Conservation (phyloP, 2,888 invertebrate genomes). For the Griposia aprilina region DNA sequence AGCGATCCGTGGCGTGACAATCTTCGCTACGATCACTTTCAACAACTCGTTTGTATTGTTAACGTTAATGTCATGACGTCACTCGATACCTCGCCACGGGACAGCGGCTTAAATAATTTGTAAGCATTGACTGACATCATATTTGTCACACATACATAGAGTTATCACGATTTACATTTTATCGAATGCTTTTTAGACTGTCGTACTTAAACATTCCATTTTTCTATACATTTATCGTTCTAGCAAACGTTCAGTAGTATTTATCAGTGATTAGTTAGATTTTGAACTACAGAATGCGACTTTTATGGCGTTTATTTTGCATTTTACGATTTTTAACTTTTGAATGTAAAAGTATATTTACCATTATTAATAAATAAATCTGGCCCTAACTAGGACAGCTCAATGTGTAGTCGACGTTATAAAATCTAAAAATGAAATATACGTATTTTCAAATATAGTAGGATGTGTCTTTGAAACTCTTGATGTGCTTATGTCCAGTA, state of each 20-base stretch:
- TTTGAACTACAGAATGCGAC: conserved; percentile 77
- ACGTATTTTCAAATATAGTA: conserved; percentile 86
- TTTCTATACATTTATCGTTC: conserved; percentile 83
- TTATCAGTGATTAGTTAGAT: conserved; percentile 81
- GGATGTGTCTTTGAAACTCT: conserved; percentile 89
- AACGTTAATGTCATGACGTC: conserved; percentile 42
- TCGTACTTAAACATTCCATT: conserved; percentile 90
- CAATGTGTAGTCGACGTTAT: conserved; percentile 86
- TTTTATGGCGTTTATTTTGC: conserved; percentile 80
- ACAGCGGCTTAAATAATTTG: conserved; percentile 73
- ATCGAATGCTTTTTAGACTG: conserved; percentile 87
- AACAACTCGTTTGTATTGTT: conserved; percentile 24
- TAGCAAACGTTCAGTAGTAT: conserved; percentile 79
- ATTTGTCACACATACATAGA: conserved; percentile 79
- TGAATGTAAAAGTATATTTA: conserved; percentile 75
- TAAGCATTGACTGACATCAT: conserved; percentile 87
- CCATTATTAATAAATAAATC: conserved; percentile 74
- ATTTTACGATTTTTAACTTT: conserved; percentile 79
- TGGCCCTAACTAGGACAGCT: conserved; percentile 88
- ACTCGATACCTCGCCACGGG: conserved; percentile 66
- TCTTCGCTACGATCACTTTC: conserved; percentile 23
- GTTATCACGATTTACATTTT: conserved; percentile 73
- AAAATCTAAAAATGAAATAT: conserved; percentile 77
- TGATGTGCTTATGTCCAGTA: conserved; percentile 89
- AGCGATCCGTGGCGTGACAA: conserved; percentile 42